Evolutionary conservation across 2,888 invertebrate genomes (phyloP), one percentile per base, ranked within the genome.

Genomic region (Hemithea aestivaria): DNA sequence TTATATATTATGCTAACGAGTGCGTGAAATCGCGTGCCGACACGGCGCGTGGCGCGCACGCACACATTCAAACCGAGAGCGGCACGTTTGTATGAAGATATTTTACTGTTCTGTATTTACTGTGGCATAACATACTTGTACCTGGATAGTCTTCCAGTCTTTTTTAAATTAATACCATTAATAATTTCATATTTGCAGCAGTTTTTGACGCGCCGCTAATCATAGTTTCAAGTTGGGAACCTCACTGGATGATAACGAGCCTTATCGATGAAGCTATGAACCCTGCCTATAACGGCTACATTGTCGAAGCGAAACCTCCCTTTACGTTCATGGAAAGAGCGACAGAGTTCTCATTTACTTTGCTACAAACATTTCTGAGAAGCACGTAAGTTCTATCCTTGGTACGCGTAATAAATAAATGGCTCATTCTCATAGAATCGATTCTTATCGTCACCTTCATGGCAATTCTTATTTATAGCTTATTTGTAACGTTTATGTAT

Each of bases 241-340:
- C 65, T 1, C 66, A 71, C 32, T 38, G 48, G 1, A 40, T 52
- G 35, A 46, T 69, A 0, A 31, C 70, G 2, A 44, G 48, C 1
- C 40, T 71, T 9, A 59, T 73, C 7, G 72, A 72, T 9, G 71
- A 66, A 6, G 27, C 47, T 1, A 52, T 60, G 0, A 80, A 76
- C 28, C 74, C 79, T 0, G 63, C 77, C 1, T 78, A 76, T 35
- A 58, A 55, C 0, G 48, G 66, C 0, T 64, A 64, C 10, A 53
- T 58, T 2, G 35, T 57, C 36, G 40, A 58, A 0, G 12, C 27
- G 0, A 4, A 48, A 0, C 56, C 60, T 3, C 71, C 71, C 0
- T 44, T 66, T n/a, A 48, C 48, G 1, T 69, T 71, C 21, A 34
- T 31, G 1, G 39, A 69, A 20, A 49, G 72, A 5, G 40, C 58